Evolutionary conservation across 2,888 invertebrate species (phyloP).

Genomic region (Strigamia maritima): DNA sequence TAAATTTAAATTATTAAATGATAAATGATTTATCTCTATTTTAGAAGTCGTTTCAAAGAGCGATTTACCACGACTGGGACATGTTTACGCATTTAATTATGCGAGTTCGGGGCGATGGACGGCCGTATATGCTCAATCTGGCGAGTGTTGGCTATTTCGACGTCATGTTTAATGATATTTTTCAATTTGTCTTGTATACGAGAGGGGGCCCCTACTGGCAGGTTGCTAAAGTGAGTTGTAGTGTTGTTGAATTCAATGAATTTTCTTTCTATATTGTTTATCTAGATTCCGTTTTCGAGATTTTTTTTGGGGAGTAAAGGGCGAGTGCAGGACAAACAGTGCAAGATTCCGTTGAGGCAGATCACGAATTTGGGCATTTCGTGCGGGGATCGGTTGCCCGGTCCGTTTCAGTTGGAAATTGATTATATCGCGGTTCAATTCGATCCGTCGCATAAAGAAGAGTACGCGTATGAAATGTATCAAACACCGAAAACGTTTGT

Average conservation of each 20-base stretch:
- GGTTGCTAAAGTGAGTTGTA: constrained; percentile 67
- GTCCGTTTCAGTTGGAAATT: constrained; percentile 83
- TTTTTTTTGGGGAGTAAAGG: constrained; percentile 81
- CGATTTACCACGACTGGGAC: constrained; percentile 69
- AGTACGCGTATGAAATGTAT: constrained; percentile 93
- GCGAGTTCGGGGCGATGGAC: constrained; percentile 87
- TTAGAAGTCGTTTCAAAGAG: constrained; percentile 77
- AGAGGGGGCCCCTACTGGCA: constrained; percentile 99
- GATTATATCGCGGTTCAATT: constrained; percentile 85
- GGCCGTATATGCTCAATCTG: constrained; percentile 80
- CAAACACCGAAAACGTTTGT: constrained; percentile 65
- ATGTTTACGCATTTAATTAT: constrained; percentile 72
- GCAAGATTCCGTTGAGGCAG: constrained; percentile 59
- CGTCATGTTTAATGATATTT: constrained; percentile 83
- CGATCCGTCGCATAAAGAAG: constrained; percentile 76
- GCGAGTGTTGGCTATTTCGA: constrained; percentile 73
- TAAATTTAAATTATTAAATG: too few species aligned
- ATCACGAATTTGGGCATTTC: constrained; percentile 78
- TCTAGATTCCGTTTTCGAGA: constrained; percentile 92
- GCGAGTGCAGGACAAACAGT: constrained; percentile 77
- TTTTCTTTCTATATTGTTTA: too few species aligned
- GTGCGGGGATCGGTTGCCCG: constrained; percentile 72
- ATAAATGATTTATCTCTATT: neutral
- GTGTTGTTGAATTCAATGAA: too few species aligned
- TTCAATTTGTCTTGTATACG: constrained; percentile 81